Base-by-base conservation (phyloP, 1,140 invertebrate genomes). In the Tetraneura akinire region DNA sequence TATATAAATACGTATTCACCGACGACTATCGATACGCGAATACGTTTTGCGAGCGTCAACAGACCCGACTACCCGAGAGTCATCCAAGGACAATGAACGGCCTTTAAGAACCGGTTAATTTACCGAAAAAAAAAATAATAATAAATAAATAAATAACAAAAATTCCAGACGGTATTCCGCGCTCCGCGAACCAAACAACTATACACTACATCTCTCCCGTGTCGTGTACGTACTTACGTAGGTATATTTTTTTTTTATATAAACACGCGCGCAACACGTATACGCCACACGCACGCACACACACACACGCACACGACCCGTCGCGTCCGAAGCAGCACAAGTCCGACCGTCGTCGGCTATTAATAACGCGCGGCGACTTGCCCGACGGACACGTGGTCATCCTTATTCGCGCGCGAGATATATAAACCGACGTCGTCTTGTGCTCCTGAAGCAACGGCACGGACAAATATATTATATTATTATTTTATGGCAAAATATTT, bases 71-170 rank as follows among this genome's bases (percentile, higher is more conserved):
- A 60, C 74, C 37, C 71, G 51, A 62, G 74, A 60, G 55, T 60
- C 74, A 62, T 21, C 42, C 74, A 78, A 78, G 74, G 74, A 78
- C 74, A 78, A 78, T 78, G 74, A 78, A 78, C 74, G 74, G 74
- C 74, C 74, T 78, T 78, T 78, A 78, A 78, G 55, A 78, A 78
- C 74, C 74, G 74, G 74, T 78, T 37, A 37, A 78, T 78, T 45
- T 3, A 78, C 74, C 74, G 74, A 78, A 78, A 78, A 74, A 68
- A 71, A 76, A 76, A 70, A 70, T 42, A 66, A n/a, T 21, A 14
- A 70, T 14, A 11, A 29, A 14, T 32, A 49, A 29, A 71, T 29
- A 71, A 71, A 51, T 29, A 60, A 62, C 21, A 62, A 5, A 66
- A 45, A 78, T 78, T 78, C 74, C 74, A 78, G 55, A 78, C 74